Conservation (phyloP, 2,888 invertebrate species). For the Himalopsyche japonica region DNA sequence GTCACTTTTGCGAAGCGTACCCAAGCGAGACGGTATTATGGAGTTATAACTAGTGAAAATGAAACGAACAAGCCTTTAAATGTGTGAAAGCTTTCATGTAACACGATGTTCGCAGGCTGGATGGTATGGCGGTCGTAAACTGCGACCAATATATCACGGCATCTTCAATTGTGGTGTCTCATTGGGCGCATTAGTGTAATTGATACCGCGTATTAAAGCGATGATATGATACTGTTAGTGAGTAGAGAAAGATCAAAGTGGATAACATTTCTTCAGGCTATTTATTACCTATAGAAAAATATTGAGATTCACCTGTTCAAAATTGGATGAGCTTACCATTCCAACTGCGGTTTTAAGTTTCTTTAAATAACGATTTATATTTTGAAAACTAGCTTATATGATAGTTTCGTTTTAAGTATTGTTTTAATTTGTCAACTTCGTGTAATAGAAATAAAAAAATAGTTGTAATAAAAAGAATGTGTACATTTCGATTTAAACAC, state of each 20-base stretch:
- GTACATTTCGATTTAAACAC: too few species aligned
- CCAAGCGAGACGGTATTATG: neutral
- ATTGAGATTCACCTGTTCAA: too few species aligned
- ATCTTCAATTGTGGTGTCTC: neutral
- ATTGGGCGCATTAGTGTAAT: neutral
- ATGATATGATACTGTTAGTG: neutral
- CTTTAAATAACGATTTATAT: too few species aligned
- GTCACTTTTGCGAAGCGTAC: neutral
- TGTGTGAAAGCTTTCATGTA: neutral
- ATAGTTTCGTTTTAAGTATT: too few species aligned
- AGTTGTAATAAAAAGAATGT: too few species aligned
- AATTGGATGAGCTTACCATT: too few species aligned
- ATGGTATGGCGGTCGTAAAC: neutral
- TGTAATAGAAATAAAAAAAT: too few species aligned
- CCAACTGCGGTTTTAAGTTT: too few species aligned
- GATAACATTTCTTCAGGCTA: too few species aligned
- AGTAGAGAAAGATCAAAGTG: neutral
- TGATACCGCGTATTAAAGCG: neutral
- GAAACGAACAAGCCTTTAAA: neutral
- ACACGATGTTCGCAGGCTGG: neutral
- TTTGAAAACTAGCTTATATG: too few species aligned
- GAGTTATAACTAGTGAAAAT: neutral
- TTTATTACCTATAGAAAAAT: too few species aligned
- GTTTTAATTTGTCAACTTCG: too few species aligned
- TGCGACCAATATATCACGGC: neutral